Evolutionary conservation across 2,888 invertebrate genomes (phyloP), one percentile per base, ranked within the genome.

Genomic region (Ceriagrion tenellum): DNA sequence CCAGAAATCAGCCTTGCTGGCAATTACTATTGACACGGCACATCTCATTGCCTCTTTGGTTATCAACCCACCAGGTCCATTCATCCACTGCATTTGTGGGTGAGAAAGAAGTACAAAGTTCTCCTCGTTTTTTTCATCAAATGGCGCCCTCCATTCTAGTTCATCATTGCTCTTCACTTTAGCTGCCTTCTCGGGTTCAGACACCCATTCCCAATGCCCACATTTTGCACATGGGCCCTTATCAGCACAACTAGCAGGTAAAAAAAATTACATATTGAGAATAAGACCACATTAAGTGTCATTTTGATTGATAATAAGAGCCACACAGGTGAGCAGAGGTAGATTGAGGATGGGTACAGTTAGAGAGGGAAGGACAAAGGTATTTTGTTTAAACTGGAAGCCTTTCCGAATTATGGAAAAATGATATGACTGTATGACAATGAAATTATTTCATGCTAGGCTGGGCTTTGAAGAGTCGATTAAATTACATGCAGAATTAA

Each of bases 1-100:
- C 89, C 89, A 89, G 12, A 89, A 89, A 89, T 89, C 89, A n/a
- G 89, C 89, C n/a, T 89, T 89, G 2, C 55, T 89, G 0, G 89
- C 89, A 16, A 89, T n/a, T 16, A 89, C 55, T 8, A 89, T n/a
- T 0, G 89, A 89, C 0, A n/a, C 89, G 8, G 89, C 89, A 89
- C 89, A 55, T 20, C 89, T 89, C n/a, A 89, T 89, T 20, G n/a
- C 55, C 89, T 89, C 89, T 26, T 55, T 89, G 26, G 55, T 89
- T 18, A 89, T 89, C 13, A 89, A 55, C 18, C n/a, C 40, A 0
- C 55, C 55, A 4, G 55, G 89, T 16, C 89, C 55, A 1, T 26
- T 88, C n/a, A n/a, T 12, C 89, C 26, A 55, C 6, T 23, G 16
- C 13, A n/a, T 26, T n/a, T 88, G 40, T 13, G 88, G 88, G 55